phyloP scores from a whole-genome alignment of 2,888 invertebrate genomes.

The Adineta ricciae region DNA sequence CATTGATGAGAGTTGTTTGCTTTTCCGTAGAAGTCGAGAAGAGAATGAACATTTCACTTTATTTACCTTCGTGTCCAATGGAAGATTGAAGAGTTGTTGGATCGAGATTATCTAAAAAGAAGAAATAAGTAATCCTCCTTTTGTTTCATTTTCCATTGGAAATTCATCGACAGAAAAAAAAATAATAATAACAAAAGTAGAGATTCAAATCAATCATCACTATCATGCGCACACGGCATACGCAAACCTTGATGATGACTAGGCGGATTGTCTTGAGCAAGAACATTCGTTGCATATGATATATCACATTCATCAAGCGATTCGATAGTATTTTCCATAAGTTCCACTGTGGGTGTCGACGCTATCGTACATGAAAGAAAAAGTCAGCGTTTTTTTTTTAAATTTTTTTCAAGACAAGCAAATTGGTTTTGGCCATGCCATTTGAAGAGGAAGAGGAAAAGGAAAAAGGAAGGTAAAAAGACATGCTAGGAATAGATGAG shows the following conservation, averaged over 20 bases:
- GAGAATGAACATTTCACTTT: background rate
- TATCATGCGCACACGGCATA: background rate
- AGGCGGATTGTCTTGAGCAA: background rate
- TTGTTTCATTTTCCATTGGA: no score
- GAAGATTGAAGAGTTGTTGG: background rate
- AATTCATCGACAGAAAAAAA: background rate
- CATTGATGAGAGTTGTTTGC: background rate
- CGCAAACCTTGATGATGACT: background rate
- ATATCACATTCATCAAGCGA: background rate
- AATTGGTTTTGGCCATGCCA: no score
- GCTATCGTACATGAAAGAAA: no score
- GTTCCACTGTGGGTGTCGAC: no score
- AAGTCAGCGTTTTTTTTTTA: background rate
- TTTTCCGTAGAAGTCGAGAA: background rate
- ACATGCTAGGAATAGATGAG: background rate
- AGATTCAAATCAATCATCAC: background rate
- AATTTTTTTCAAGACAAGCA: no score
- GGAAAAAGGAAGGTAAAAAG: background rate
- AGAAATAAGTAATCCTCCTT: background rate
- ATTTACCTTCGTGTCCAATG: background rate
- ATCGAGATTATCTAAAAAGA: background rate
- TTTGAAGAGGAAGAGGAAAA: no score
- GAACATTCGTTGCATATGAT: background rate
- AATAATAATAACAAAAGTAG: no score
- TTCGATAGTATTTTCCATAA: no score